Conservation (phyloP, 2,797 vertebrate species). For the Schizopygopsis malacanthus region DNA sequence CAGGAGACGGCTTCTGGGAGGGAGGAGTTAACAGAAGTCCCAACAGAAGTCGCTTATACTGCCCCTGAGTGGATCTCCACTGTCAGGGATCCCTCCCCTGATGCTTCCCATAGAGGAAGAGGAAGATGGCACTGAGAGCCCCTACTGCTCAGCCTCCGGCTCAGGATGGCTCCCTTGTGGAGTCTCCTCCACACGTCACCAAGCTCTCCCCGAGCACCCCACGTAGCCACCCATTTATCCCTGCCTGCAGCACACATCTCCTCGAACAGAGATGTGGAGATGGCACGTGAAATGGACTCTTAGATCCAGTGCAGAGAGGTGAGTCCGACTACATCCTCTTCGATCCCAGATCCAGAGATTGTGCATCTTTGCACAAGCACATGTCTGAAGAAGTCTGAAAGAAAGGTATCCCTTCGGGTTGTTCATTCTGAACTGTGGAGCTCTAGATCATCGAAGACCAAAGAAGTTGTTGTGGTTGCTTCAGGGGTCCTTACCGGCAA, state of each 20-base stretch:
- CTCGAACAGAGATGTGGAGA: conserved; percentile 58
- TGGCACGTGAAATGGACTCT: conserved; percentile 51
- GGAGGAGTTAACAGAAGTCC: conserved; percentile 64
- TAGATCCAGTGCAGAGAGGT: conserved; percentile 9
- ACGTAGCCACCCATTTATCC: conserved; percentile 48
- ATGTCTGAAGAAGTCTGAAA: conserved; percentile 1
- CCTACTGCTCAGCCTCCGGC: conserved; percentile 69
- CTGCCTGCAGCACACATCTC: conserved; percentile 45
- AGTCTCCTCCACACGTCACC: conserved; percentile 69
- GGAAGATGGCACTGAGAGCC: conserved; percentile 62
- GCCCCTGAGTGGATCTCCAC: conserved; percentile 67
- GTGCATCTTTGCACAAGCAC: not conserved
- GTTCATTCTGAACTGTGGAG: not conserved
- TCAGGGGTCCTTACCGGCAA: not conserved
- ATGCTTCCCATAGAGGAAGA: conserved; percentile 66
- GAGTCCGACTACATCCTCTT: conserved; percentile 10
- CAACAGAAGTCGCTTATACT: conserved; percentile 64
- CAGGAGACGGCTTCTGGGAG: conserved; percentile 69
- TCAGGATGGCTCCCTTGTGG: conserved; percentile 75
- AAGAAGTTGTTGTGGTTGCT: not conserved
- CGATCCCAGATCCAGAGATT: not conserved
- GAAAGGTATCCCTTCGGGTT: not conserved
- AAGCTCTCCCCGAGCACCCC: conserved; percentile 54
- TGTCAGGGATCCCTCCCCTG: conserved; percentile 65
- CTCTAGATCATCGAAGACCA: not conserved